Base-by-base conservation (phyloP, 2,888 invertebrate species). In the Sarcophaga caerulescens region DNA sequence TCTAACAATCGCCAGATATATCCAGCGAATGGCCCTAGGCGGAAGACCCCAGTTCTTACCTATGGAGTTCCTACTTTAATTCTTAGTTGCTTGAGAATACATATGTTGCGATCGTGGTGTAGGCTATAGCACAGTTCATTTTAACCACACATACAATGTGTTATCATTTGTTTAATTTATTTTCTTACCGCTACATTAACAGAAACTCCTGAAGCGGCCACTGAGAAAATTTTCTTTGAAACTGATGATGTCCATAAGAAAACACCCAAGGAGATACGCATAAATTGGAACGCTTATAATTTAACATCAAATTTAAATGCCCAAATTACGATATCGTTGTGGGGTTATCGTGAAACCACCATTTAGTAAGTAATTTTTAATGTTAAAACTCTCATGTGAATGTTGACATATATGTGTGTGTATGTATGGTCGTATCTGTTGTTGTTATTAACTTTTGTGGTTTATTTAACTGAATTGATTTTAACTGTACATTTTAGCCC, bases 121-220 rank as follows among this genome's bases (percentile, higher is more conserved):
- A 35, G 35, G 8, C 8, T 10, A 2, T 35, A 35, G 8, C 2
- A 35, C 35, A 35, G 2, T 35, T 35, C 35, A 35, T 35, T 8
- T 35, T 35, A 35, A 35, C 35, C 35, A 2, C 35, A 35, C 8
- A 35, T 35, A 35, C 8, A 35, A 8, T 35, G 35, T 10, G 35
- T 35, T 35, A 35, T 35, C 35, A 35, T 35, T 35, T 35, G 8
- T 35, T 35, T 35, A 35, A 35, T 35, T 35, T 35, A 8, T 35
- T 76, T 74, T 65, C 57, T 23, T 14, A 8, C 35, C 14, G 11
- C 35, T 65, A 45, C n/a, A 47, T 73, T 65, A 45, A 23, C 35
- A 97, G 98, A 98, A 95, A 97, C 98, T 0, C 98, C 98, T 0
- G 96, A 96, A 0, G 96, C 96, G 1, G 97, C 98, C 0, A 95